phyloP scores from a whole-genome alignment of 2,797 vertebrate species.

The Echeneis naucrates region DNA sequence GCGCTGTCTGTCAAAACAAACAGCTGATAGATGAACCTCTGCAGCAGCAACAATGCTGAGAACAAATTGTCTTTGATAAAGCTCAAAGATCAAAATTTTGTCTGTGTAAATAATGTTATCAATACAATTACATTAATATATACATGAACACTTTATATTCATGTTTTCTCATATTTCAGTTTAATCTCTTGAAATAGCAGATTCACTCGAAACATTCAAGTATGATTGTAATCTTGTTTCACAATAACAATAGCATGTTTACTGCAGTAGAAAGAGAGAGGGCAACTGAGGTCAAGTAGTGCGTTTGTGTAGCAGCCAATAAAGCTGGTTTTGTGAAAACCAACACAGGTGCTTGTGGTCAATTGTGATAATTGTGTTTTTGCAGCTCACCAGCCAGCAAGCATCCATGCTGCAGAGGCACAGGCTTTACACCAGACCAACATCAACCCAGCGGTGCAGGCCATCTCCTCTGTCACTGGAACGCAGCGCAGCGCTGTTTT shows the following conservation, averaged over 20 bases:
- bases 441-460: slow-evolving; percentile 37
- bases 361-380: slow-evolving; percentile 60
- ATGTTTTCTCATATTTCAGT: slow-evolving; percentile 25
- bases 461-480: slow-evolving; percentile 49
- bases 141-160: slow-evolving; percentile 7
- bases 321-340: slow-evolving; percentile 41
- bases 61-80: slow-evolving; percentile 23
- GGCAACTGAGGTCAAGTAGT: slow-evolving; percentile 4
- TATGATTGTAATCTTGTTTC: slow-evolving; percentile 17
- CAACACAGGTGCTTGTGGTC: slow-evolving; percentile 11
- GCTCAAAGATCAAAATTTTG: slow-evolving; percentile 41
- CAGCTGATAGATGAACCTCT: slow-evolving; percentile 55
- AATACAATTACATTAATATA: slow-evolving; percentile 13
- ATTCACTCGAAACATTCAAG: not conserved
- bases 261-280: not conserved
- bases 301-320: slow-evolving; percentile 21
- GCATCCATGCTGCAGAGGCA: slow-evolving; percentile 69
- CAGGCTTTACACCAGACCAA: slow-evolving; percentile 48
- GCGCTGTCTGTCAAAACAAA: slow-evolving; percentile 62
- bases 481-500: slow-evolving; percentile 44
- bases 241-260: slow-evolving; percentile 1
- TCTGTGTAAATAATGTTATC: slow-evolving; percentile 24
- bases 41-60: slow-evolving; percentile 4
- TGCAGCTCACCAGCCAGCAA: slow-evolving; percentile 71
- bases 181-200: slow-evolving; percentile 17